Conservation (phyloP, 1,140 invertebrate genomes). For the Eciton burchellii region DNA sequence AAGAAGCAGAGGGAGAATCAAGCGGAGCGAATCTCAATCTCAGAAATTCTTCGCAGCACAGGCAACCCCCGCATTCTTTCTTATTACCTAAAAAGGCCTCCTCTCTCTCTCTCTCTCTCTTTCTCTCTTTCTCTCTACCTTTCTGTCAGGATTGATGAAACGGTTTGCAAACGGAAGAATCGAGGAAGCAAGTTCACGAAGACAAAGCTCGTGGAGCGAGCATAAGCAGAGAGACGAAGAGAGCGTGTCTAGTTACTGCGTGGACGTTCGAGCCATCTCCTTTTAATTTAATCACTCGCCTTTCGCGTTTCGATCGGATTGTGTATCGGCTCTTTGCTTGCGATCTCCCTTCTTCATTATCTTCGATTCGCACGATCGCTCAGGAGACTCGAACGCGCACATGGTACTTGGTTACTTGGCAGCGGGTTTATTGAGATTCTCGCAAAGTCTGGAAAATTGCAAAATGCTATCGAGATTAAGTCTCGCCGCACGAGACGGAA, state of each 20-base stretch:
- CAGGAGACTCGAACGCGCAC: constrained; percentile 41
- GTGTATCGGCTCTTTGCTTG: constrained; percentile 67
- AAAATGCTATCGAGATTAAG: constrained; percentile 60
- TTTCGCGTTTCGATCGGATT: constrained; percentile 55
- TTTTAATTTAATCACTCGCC: constrained; percentile 50
- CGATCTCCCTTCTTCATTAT: constrained; percentile 67
- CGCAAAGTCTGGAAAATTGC: constrained; percentile 31
- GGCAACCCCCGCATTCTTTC: too few species aligned
- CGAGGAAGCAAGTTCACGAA: background rate
- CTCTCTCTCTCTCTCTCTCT: too few species aligned
- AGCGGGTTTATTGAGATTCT: constrained; percentile 46
- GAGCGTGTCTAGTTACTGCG: background rate
- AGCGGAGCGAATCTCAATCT: too few species aligned
- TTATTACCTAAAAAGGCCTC: too few species aligned
- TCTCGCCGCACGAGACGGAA: constrained; percentile 26
- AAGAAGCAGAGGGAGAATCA: too few species aligned
- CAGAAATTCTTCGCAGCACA: too few species aligned
- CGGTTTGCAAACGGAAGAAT: background rate
- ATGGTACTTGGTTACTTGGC: constrained; percentile 32
- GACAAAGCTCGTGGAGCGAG: background rate
- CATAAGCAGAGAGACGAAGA: background rate
- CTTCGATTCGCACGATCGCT: constrained; percentile 69
- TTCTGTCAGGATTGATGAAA: background rate
- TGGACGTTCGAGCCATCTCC: background rate
- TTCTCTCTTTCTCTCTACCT: too few species aligned